Percentiles rank a stretch among this genome's conserved stretches.
Conservation (phyloP, 1,140 invertebrate genomes). For the Campoletis sonorensis region DNA sequence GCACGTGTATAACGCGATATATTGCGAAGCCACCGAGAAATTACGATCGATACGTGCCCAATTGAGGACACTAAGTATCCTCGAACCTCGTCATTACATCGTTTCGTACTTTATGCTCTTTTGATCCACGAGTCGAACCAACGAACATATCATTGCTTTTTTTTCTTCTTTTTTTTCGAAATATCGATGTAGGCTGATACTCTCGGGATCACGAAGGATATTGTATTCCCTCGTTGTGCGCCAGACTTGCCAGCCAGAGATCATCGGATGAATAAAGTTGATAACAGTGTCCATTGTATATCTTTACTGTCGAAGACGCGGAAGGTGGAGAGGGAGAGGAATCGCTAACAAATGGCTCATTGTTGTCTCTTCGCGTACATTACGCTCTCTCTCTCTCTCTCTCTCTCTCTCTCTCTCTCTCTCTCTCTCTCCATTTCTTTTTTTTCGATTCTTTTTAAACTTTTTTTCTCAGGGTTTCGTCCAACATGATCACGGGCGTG, state of each 20-base stretch:
- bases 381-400: conserved; percentile 39
- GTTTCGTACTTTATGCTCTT: not conserved
- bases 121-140: too few species aligned
- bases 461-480: conserved; percentile 36
- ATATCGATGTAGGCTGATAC: not conserved
- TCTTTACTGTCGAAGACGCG: conserved; percentile 56
- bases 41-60: conserved; percentile 1
- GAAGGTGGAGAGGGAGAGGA: not conserved
- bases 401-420: too few species aligned
- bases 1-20: not conserved
- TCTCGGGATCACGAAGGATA: conserved; percentile 11
- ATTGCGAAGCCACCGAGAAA: not conserved
- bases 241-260: conserved; percentile 54
- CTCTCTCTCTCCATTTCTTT: conserved; percentile 39
- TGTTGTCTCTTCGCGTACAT: conserved; percentile 60
- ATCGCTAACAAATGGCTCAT: conserved; percentile 69
- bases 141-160: not conserved
- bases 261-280: conserved; percentile 63
- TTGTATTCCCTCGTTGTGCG: conserved; percentile 25
- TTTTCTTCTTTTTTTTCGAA: not conserved
- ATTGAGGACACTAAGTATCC: not conserved
- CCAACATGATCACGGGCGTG: conserved; percentile 32
- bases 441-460: conserved; percentile 38
- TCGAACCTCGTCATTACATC: not conserved
- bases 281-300: conserved; percentile 69